Conservation (phyloP, 2,797 vertebrate genomes). For the Pseudochirops corinnae region DNA sequence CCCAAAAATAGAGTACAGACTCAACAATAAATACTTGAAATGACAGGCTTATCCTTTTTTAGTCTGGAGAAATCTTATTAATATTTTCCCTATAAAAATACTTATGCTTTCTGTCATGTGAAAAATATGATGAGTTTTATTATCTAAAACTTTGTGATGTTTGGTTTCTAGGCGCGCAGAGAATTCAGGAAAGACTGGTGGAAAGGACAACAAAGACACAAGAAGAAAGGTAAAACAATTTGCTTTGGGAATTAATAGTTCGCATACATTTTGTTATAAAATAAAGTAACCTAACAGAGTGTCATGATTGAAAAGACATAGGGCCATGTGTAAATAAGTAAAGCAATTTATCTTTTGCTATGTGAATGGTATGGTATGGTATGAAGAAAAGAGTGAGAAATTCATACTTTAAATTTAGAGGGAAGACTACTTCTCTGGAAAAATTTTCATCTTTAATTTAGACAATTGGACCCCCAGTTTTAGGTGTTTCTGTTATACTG, state of each 20-base stretch:
- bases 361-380: background rate
- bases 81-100: background rate
- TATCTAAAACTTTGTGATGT: background rate
- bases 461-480: background rate
- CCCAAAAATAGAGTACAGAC: background rate
- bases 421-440: background rate
- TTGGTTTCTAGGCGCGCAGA: conserved; percentile 70
- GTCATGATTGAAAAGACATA: background rate
- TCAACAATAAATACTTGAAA: background rate
- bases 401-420: background rate
- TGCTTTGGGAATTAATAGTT: background rate
- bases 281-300: background rate
- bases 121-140: background rate
- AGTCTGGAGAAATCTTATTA: conserved; percentile 17
- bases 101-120: background rate
- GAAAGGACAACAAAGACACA: conserved; percentile 52
- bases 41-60: background rate
- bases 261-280: background rate
- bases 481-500: background rate
- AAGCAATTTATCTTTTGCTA: background rate
- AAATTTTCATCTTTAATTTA: background rate
- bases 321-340: background rate
- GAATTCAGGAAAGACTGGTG: conserved; percentile 62
- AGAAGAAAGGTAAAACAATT: conserved; percentile 78
- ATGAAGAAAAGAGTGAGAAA: background rate